Base-by-base conservation (phyloP, 2,113 vertebrate species). In the Salminus brasiliensis region DNA sequence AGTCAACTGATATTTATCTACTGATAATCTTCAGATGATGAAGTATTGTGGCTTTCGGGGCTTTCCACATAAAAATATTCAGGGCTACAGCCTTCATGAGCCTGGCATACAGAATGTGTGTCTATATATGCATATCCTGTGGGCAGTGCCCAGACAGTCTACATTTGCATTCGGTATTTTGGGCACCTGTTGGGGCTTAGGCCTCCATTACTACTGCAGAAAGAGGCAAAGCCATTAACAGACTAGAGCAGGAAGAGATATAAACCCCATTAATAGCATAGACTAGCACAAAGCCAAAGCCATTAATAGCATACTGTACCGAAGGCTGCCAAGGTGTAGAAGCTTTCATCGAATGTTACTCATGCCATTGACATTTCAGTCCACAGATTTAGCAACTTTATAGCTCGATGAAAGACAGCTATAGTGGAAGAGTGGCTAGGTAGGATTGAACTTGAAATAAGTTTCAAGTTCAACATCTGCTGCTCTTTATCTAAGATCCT, bases 121-220 rank as follows among this genome's bases (percentile, higher is more conserved):
- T 89, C 88, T 89, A 91, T 91, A 90, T 90, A 85, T 91, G 88
- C 87, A 87, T 85, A 88, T 89, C 87, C 88, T 90, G 88, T 87
- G 85, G 85, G 87, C 88, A 90, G 87, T 90, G 88, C 86, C 85
- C 5, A 69, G 85, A 89, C 88, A 91, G 88, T 90, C 85, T 90
- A 85, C 83, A 80, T 82, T 23, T 34, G 75, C 77, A 78, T 12
- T 29, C 27, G 63, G 81, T 74, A 57, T 82, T 86, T 85, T 23
- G 72, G 86, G 84, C 92, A 93, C 91, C 91, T 92, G 91, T 88
- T 86, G 77, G 49, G 71, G 84, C 87, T 90, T 90, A 89, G 32
- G 30, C 76, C 67, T 89, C 88, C 86, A 87, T 87, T 84, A 83
- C 68, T 59, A 77, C 83, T 80, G 87, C 81, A 83, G 84, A 88